These are phyloP conservation scores for Hippocampus kuda DNA, from an alignment of 2,797 vertebrate species.

Conservation along the genomic window DNA sequence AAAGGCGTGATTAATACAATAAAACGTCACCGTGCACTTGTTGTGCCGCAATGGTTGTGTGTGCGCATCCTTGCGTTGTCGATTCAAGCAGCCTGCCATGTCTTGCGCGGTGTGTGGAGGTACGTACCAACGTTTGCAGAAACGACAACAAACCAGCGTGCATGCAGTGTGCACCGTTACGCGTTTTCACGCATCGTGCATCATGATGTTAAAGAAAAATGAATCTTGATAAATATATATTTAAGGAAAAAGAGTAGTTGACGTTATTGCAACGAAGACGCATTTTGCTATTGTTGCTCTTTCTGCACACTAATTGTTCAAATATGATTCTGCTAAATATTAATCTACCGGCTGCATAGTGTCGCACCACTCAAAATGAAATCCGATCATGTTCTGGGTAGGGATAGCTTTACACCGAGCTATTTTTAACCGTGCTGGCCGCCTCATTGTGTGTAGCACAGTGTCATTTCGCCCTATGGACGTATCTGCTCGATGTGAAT, in stretches of 20 bases:
- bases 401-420: slow-evolving; percentile 1
- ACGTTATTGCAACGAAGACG: background rate
- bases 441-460: background rate
- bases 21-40: background rate
- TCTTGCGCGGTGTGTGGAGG: slow-evolving; percentile 1
- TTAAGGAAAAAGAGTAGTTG: background rate
- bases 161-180: background rate
- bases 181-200: background rate
- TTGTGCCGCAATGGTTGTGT: slow-evolving; percentile 1
- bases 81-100: background rate
- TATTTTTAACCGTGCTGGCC: slow-evolving; percentile 4
- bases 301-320: background rate
- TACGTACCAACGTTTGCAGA: background rate
- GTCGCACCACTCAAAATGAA: background rate
- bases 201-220: background rate
- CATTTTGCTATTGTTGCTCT: background rate
- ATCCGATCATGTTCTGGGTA: background rate
- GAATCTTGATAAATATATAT: background rate
- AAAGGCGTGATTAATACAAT: background rate
- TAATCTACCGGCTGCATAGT: background rate
- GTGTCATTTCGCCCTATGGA: background rate
- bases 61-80: background rate
- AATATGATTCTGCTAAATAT: background rate
- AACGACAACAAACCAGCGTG: background rate
- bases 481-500: background rate